A percentile compares a stretch with the other conserved stretches of the same genome.
phyloP scores from a whole-genome alignment of 2,888 invertebrate genomes.

The Morinoia aosen region DNA sequence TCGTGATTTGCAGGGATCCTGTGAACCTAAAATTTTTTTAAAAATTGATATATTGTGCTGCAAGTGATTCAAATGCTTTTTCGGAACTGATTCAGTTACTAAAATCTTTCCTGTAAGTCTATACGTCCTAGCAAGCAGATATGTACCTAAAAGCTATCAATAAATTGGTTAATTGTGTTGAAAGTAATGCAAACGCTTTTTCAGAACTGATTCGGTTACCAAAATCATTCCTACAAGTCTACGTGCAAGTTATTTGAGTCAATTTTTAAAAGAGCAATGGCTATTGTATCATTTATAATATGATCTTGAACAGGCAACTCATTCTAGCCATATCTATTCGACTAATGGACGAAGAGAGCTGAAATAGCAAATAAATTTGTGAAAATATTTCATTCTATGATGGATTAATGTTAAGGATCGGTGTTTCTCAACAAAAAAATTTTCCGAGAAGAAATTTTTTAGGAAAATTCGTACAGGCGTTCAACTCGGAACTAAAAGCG shows the following conservation, averaged over 20 bases:
- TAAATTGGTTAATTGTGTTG: background rate
- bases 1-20: background rate
- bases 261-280: too few relatives aligned
- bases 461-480: background rate
- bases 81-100: background rate
- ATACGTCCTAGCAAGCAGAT: background rate
- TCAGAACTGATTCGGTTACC: background rate
- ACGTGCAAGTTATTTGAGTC: too few relatives aligned
- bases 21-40: background rate
- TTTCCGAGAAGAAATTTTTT: background rate
- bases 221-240: background rate
- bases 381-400: background rate
- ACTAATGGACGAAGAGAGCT: too few relatives aligned
- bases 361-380: background rate
- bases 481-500: background rate
- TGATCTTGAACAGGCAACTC: too few relatives aligned
- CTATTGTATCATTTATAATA: too few relatives aligned
- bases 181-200: background rate
- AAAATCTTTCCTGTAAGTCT: background rate
- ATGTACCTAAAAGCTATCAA: background rate
- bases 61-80: background rate
- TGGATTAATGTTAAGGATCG: background rate
- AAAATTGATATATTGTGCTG: background rate
- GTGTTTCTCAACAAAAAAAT: background rate
- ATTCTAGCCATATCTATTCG: too few relatives aligned